Conservation (phyloP, 2,797 vertebrate genomes). For the Vipera ursinii region DNA sequence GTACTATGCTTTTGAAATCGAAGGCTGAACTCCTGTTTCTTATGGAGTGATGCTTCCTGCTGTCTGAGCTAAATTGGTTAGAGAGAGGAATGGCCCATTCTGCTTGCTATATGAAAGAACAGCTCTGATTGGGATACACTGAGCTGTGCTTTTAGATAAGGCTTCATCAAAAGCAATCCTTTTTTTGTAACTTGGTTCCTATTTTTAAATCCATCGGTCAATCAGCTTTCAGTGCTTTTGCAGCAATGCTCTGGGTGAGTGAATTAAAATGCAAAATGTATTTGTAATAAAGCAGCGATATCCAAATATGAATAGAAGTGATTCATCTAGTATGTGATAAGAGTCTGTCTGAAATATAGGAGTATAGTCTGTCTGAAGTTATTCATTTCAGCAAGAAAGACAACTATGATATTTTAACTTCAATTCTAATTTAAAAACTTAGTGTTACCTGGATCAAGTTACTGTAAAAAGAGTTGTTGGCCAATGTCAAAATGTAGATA, state of each 20-base stretch:
- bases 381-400: not conserved
- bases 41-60: not conserved
- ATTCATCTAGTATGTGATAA: too few species aligned
- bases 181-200: not conserved
- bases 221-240: not conserved
- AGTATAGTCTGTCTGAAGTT: not conserved
- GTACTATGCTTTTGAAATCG: constrained; percentile 8
- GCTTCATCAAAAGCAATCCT: not conserved
- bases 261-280: not conserved
- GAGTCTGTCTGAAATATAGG: too few species aligned
- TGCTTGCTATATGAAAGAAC: not conserved
- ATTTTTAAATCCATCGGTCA: not conserved
- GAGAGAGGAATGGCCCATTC: not conserved
- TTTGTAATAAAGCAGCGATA: not conserved
- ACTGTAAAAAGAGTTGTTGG: not conserved
- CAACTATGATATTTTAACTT: not conserved
- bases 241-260: not conserved
- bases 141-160: not conserved
- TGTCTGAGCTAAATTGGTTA: not conserved
- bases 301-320: not conserved
- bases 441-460: not conserved
- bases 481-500: not conserved
- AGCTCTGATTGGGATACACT: not conserved
- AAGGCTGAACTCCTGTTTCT: not conserved
- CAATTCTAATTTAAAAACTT: not conserved